These are phyloP conservation scores for Lucilia cuprina DNA, from an alignment of 1,140 invertebrate species.

Conservation along the genomic window DNA sequence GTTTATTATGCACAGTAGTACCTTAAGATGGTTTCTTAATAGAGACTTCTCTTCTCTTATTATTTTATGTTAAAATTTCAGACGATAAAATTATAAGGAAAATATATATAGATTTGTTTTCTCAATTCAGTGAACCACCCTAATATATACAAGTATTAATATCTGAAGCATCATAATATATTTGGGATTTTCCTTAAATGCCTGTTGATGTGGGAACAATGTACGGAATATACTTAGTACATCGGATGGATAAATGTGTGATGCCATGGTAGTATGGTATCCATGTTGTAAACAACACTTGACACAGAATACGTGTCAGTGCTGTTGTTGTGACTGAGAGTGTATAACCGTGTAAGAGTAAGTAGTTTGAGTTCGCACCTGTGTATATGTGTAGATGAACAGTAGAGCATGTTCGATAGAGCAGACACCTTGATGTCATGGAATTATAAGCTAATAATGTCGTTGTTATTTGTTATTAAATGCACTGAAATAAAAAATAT, in stretches of 20 bases:
- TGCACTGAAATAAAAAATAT: not conserved
- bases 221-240: not conserved
- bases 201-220: conserved; percentile 13
- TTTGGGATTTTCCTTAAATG: conserved; percentile 15
- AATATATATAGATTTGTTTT: too few relatives aligned
- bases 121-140: too few relatives aligned
- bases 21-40: too few relatives aligned
- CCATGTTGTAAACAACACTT: not conserved
- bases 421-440: conserved; percentile 22
- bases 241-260: not conserved
- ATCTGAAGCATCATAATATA: not conserved
- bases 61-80: too few relatives aligned
- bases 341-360: not conserved
- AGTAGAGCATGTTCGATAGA: conserved; percentile 5
- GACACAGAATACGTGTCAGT: conserved; percentile 3
- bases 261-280: not conserved
- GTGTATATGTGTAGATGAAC: not conserved
- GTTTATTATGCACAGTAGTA: too few relatives aligned
- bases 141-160: not conserved
- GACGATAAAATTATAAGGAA: too few relatives aligned
- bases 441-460: conserved; percentile 3
- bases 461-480: not conserved
- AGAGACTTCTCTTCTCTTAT: too few relatives aligned
- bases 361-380: not conserved
- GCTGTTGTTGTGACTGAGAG: not conserved